phyloP scores from a whole-genome alignment of 2,797 vertebrate species.

The Chloroceryle inda region DNA sequence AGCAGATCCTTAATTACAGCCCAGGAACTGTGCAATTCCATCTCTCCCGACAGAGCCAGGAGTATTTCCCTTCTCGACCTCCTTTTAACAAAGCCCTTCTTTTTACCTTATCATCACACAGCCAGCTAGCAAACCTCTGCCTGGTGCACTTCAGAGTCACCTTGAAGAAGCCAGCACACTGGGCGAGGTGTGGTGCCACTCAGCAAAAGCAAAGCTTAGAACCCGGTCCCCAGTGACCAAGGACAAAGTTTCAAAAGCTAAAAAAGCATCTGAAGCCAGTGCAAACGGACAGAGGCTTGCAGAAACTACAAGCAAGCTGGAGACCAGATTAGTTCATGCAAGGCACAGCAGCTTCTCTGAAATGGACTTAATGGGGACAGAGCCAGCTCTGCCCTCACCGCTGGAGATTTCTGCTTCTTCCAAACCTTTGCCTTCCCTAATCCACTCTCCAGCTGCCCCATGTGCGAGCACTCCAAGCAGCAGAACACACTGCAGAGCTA shows the following conservation, averaged over 20 bases:
- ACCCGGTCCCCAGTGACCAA: neutral
- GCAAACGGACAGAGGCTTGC: rapidly evolving
- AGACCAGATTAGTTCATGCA: rapidly evolving
- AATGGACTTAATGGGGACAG: neutral
- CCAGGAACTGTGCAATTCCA: neutral
- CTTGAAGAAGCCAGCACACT: neutral
- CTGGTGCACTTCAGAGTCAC: neutral
- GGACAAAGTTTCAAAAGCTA: neutral
- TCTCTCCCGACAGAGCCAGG: neutral
- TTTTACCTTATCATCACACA: neutral
- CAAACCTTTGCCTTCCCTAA: neutral
- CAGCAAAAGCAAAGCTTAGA: neutral
- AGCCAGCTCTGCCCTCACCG: neutral
- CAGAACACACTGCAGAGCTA: neutral
- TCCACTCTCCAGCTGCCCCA: neutral
- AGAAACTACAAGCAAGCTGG: neutral
- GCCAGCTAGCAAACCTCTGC: neutral
- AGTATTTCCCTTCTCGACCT: neutral
- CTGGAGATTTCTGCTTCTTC: neutral
- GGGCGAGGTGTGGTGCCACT: rapidly evolving
- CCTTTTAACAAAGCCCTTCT: neutral
- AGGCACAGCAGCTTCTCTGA: neutral
- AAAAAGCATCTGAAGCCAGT: neutral
- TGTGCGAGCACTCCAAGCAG: neutral
- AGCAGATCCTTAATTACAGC: neutral